Conservation (phyloP, 2,888 invertebrate genomes). For the Holacanthella duospinosa region DNA sequence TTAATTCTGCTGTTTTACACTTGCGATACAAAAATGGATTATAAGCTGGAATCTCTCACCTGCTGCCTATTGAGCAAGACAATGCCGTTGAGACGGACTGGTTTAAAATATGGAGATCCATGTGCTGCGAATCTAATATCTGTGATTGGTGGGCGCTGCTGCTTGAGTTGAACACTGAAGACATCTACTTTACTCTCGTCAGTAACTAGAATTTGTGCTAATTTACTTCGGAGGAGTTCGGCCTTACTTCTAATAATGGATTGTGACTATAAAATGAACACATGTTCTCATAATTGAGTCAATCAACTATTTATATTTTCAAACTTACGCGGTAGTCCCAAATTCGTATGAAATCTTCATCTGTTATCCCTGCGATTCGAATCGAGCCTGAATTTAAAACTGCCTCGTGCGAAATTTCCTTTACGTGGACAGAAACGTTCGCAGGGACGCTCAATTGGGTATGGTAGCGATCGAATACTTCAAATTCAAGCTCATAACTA, state of each 20-base stretch:
- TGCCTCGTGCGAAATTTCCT: conserved; percentile 89
- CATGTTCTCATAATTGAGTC: no score
- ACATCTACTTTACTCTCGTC: conserved; percentile 85
- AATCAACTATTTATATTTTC: not conserved
- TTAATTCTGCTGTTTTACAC: not conserved
- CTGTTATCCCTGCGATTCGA: conserved; percentile 81
- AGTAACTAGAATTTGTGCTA: conserved; percentile 73
- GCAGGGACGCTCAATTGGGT: conserved; percentile 90
- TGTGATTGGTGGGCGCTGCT: conserved; percentile 70
- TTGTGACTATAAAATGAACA: conserved; percentile 49
- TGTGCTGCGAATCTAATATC: conserved; percentile 91
- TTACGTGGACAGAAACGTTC: conserved; percentile 89
- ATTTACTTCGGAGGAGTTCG: conserved; percentile 76
- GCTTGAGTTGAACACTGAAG: conserved; percentile 82
- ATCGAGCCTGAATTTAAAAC: conserved; percentile 92
- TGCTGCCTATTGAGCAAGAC: conserved; percentile 85
- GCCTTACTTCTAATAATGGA: conserved; percentile 75
- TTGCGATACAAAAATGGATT: not conserved
- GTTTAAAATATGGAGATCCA: conserved; percentile 90
- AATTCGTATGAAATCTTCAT: conserved; percentile 89
- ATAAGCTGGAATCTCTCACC: conserved; percentile 43
- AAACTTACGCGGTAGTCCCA: conserved; percentile 67
- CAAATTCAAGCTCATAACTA: conserved; percentile 45
- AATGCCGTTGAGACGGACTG: conserved; percentile 85
- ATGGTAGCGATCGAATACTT: conserved; percentile 86